These are phyloP conservation scores for Azemiops feae DNA, from an alignment of 2,113 vertebrate genomes.

Conservation along the genomic window DNA sequence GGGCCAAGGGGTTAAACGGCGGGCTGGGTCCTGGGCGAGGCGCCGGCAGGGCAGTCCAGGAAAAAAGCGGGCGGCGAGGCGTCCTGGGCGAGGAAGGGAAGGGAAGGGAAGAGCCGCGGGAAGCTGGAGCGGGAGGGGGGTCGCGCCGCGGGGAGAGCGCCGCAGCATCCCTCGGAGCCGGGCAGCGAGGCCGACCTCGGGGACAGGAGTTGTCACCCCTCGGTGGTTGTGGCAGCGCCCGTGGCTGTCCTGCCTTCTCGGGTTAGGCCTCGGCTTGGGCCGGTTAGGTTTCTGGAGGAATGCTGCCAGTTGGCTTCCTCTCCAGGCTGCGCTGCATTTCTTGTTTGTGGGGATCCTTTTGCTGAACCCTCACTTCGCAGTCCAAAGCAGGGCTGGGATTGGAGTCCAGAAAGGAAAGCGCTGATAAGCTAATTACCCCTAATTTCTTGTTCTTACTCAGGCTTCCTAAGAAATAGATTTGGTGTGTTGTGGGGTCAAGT, in stretches of 20 bases:
- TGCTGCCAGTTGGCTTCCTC: not conserved
- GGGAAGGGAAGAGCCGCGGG: not conserved
- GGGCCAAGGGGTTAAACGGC: not conserved
- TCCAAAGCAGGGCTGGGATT: not conserved
- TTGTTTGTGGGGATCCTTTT: not conserved
- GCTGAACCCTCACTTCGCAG: not conserved
- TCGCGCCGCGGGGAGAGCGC: not conserved
- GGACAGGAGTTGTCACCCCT: not conserved
- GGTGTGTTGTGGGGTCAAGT: not conserved
- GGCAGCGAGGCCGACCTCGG: not conserved
- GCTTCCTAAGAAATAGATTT: not conserved
- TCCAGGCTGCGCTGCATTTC: not conserved
- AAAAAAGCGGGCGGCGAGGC: not conserved
- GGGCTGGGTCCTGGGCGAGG: not conserved
- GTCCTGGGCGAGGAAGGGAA: not conserved
- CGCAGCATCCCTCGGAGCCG: not conserved
- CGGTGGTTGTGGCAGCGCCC: not conserved
- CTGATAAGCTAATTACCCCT: not conserved
- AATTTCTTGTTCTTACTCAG: not conserved
- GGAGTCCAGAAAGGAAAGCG: not conserved
- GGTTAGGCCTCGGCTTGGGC: slow-evolving; percentile 2
- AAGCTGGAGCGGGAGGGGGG: not conserved
- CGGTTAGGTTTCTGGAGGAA: not conserved
- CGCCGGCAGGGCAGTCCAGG: not conserved
- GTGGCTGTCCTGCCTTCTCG: too few relatives aligned